Evolutionary conservation across 2,888 invertebrate species (phyloP), one percentile per base, ranked within the genome.

Genomic region (Meganola albula): DNA sequence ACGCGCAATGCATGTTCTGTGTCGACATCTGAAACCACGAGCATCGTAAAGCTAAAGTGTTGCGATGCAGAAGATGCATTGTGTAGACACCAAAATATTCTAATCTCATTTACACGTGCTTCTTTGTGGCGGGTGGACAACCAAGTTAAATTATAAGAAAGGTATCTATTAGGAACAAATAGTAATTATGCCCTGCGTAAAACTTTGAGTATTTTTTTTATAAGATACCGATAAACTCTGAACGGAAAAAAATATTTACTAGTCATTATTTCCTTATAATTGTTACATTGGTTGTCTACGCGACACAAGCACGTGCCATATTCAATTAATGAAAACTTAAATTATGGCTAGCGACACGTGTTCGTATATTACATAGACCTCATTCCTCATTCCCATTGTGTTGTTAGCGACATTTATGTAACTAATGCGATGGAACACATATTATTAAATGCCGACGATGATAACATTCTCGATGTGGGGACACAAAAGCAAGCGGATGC

Each of bases 401-500:
- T 68, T 48, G 62, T 67, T 56, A 64, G 58, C 42, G 48, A 63
- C 55, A 46, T 42, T 48, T 51, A 54, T 20, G 4, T 20, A 20
- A 58, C 57, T 65, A 67, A 58, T 50, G 58, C 52, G 48, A 58
- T 60, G 55, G 64, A 61, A 58, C 45, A 35, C 51, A 57, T 53
- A 46, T n/a, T n/a, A n/a, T 44, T 37, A 41, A 57, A 61, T 54
- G 57, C 66, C 58, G 58, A 80, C 79, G 75, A 82, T 79, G 80
- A 75, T 77, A 74, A 75, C 80, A 84, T 83, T 83, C 71, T 74
- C 80, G 79, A 80, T 74, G 74, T 75, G 75, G 63, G 8, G 20
- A 74, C 68, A 71, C 65, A 72, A 57, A 83, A 82, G 83, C 63
- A 83, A 83, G 84, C 83, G 70, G 73, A 80, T 80, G 79, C 73